Percentiles rank a stretch among this genome's conserved stretches.
Conservation (phyloP, 2,797 vertebrate species). For the Anolis apletophallus region DNA sequence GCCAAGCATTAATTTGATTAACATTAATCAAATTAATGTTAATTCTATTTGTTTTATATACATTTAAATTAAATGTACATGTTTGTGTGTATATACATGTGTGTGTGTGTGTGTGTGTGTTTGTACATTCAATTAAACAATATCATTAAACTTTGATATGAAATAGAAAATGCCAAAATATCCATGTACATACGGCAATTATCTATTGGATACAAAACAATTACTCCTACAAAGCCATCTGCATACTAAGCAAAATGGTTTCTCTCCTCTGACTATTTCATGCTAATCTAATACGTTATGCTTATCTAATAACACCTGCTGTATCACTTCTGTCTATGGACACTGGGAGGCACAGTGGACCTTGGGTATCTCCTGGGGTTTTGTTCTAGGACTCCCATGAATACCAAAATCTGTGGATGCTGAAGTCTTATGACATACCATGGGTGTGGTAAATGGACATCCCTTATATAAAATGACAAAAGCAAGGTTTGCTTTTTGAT, state of each 20-base stretch:
- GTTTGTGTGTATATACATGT: neutral
- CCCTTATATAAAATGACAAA: too few species aligned
- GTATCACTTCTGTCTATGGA: constrained; percentile 15
- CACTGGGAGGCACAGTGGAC: neutral
- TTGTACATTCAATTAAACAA: neutral
- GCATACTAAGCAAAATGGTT: neutral
- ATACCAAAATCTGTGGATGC: too few species aligned
- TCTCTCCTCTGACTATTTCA: neutral
- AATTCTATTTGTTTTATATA: constrained; percentile 40
- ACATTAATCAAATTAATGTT: neutral
- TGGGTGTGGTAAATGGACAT: too few species aligned
- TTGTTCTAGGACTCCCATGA: too few species aligned
- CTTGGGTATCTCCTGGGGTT: too few species aligned
- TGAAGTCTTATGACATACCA: too few species aligned
- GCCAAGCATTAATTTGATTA: too few species aligned
- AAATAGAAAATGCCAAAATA: constrained; percentile 36
- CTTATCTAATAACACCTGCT: neutral
- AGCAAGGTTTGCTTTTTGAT: too few species aligned
- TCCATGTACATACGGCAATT: constrained; percentile 22
- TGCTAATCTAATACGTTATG: neutral
- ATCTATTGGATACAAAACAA: neutral
- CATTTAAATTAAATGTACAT: constrained; percentile 56
- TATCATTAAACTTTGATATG: constrained; percentile 36
- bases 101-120: too few species aligned
- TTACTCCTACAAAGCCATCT: neutral